Conservation (phyloP, 2,113 vertebrate species). For the Osmerus mordax region DNA sequence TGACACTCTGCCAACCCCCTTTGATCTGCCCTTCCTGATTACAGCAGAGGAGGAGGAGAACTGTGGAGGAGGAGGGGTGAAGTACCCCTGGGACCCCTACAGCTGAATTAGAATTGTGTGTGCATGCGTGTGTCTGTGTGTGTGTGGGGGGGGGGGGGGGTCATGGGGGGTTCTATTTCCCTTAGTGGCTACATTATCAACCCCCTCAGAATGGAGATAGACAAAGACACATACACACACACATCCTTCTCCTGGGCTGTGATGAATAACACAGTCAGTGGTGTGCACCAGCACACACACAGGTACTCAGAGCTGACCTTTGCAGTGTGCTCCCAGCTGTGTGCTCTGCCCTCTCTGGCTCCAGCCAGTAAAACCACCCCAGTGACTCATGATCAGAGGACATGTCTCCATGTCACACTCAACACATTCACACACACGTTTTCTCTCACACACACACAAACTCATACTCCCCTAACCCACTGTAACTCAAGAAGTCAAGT, state of each 20-base stretch:
- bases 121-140: slow-evolving; percentile 24
- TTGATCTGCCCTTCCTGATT: slow-evolving; percentile 74
- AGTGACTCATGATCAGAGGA: slow-evolving; percentile 58
- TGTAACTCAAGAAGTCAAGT: too few species aligned
- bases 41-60: slow-evolving; percentile 59
- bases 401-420: neutral
- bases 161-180: neutral
- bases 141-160: neutral
- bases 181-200: slow-evolving; percentile 24
- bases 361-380: slow-evolving; percentile 51
- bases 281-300: slow-evolving; percentile 78
- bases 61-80: slow-evolving; percentile 31
- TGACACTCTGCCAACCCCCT: slow-evolving; percentile 66
- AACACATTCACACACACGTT: neutral
- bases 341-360: slow-evolving; percentile 54
- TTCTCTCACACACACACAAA: neutral
- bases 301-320: slow-evolving; percentile 75
- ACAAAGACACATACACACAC: slow-evolving; percentile 58
- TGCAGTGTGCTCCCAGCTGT: slow-evolving; percentile 64
- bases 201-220: slow-evolving; percentile 38
- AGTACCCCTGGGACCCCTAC: slow-evolving; percentile 58
- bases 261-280: slow-evolving; percentile 74
- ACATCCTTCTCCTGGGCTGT: slow-evolving; percentile 54
- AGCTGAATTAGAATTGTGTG: slow-evolving; percentile 59
- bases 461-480: neutral